Percentiles rank a stretch among this genome's conserved stretches.
phyloP scores from a whole-genome alignment of 2,797 vertebrate genomes.

The Avahi laniger region DNA sequence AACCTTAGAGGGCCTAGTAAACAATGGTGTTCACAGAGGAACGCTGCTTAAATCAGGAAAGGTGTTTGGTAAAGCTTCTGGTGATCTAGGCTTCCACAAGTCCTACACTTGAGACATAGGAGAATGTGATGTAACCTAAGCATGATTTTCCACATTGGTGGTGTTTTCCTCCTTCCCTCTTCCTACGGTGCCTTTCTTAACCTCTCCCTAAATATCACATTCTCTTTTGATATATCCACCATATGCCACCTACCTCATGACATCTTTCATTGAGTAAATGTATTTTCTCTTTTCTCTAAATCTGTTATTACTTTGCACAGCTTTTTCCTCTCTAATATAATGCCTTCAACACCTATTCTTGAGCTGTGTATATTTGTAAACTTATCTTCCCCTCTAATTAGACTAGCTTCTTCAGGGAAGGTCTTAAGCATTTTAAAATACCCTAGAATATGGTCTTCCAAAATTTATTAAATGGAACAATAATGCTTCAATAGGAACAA shows the following conservation, averaged over 20 bases:
- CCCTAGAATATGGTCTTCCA: not conserved
- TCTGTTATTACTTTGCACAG: not conserved
- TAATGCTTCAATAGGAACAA: not conserved
- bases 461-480: not conserved
- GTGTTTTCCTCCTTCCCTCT: not conserved
- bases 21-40: not conserved
- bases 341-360: not conserved
- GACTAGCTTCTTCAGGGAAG: not conserved
- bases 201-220: not conserved
- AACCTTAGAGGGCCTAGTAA: not conserved
- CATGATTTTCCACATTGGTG: too few species aligned
- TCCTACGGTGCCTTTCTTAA: not conserved
- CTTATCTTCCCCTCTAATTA: not conserved
- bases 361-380: not conserved
- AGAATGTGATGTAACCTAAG: not conserved
- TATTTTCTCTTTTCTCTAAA: not conserved
- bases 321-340: not conserved
- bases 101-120: not conserved
- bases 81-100: not conserved
- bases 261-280: not conserved
- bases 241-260: not conserved
- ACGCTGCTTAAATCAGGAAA: not conserved
- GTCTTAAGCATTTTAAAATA: not conserved
- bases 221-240: not conserved
- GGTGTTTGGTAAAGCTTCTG: not conserved